A percentile compares a stretch with the other conserved stretches of the same genome.
Conservation (phyloP, 2,797 vertebrate species). For the Botia kubotai region DNA sequence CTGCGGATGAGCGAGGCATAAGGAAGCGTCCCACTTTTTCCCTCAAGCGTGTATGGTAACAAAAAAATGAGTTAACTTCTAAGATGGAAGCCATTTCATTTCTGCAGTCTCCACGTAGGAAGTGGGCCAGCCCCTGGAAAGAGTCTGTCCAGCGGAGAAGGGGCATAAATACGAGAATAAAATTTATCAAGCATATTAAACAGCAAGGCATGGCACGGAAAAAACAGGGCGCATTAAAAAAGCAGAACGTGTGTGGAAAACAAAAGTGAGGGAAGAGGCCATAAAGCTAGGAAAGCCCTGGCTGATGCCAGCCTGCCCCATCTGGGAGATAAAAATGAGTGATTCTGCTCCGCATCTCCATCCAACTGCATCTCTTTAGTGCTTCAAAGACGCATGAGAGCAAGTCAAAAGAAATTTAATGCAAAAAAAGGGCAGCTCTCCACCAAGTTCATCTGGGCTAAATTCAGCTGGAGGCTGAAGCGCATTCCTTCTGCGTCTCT, state of each 20-base stretch:
- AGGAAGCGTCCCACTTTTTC: slow-evolving; percentile 56
- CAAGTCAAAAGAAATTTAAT: slow-evolving; percentile 68
- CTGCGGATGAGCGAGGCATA: slow-evolving; percentile 55
- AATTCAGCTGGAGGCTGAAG: slow-evolving; percentile 64
- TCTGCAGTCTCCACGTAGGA: slow-evolving; percentile 60
- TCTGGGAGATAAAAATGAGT: slow-evolving; percentile 82
- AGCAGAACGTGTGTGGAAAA: slow-evolving; percentile 74
- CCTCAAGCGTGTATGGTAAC: slow-evolving; percentile 57
- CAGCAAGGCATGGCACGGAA: slow-evolving; percentile 75
- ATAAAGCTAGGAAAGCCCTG: slow-evolving; percentile 76
- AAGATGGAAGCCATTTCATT: slow-evolving; percentile 69
- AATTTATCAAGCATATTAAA: slow-evolving; percentile 83
- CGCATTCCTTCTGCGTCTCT: slow-evolving; percentile 48
- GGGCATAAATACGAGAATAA: slow-evolving; percentile 78
- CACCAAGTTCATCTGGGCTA: slow-evolving; percentile 70
- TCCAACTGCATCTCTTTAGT: slow-evolving; percentile 78
- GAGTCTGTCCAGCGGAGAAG: slow-evolving; percentile 74
- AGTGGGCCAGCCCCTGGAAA: slow-evolving; percentile 56
- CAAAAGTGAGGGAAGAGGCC: slow-evolving; percentile 74
- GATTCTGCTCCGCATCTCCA: slow-evolving; percentile 79
- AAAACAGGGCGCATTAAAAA: slow-evolving; percentile 77
- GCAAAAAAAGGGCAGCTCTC: slow-evolving; percentile 54
- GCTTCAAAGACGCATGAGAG: slow-evolving; percentile 70
- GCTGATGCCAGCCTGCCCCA: slow-evolving; percentile 71
- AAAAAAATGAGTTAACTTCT: slow-evolving; percentile 72